A percentile compares a stretch with the other conserved stretches of the same genome.
phyloP scores from a whole-genome alignment of 2,888 invertebrate genomes.

The Troglohyphantes excavatus region DNA sequence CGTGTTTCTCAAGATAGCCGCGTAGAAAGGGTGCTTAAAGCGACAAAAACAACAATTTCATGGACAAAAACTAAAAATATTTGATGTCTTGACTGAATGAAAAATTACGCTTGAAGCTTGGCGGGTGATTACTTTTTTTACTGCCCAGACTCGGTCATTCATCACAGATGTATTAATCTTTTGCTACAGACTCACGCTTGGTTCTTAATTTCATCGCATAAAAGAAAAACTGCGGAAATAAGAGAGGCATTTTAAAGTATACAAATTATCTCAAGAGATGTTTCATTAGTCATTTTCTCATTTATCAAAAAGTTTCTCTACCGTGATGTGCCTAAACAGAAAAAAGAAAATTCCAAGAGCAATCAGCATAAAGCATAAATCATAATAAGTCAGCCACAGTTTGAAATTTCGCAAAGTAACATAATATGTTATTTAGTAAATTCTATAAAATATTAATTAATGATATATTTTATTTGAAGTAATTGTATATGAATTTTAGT shows the following conservation, averaged over 20 bases:
- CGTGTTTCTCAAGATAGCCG: slow-evolving; percentile 3
- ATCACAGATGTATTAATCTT: slow-evolving; percentile 19
- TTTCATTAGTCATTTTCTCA: slow-evolving; percentile 33
- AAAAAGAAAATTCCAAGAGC: not conserved
- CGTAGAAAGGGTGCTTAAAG: not conserved
- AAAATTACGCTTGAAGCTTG: slow-evolving; percentile 1
- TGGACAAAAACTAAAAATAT: slow-evolving; percentile 10
- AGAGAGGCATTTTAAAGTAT: slow-evolving; percentile 20
- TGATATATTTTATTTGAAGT: too few species aligned
- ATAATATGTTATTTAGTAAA: too few species aligned
- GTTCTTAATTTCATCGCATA: slow-evolving; percentile 32
- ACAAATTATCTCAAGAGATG: slow-evolving; percentile 30
- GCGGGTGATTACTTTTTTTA: slow-evolving; percentile 26
- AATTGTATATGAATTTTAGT: too few species aligned
- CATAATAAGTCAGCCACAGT: not conserved
- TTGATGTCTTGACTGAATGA: not conserved
- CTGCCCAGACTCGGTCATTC: not conserved
- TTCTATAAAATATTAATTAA: too few species aligned
- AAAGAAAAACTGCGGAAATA: slow-evolving; percentile 14
- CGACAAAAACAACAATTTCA: not conserved
- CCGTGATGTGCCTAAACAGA: not conserved
- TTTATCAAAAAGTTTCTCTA: slow-evolving; percentile 21
- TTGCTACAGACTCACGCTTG: not conserved
- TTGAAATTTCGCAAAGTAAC: too few species aligned
- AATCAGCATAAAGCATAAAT: not conserved